Evolutionary conservation across 2,113 vertebrate genomes (phyloP).

Genomic region (Piliocolobus tephrosceles): DNA sequence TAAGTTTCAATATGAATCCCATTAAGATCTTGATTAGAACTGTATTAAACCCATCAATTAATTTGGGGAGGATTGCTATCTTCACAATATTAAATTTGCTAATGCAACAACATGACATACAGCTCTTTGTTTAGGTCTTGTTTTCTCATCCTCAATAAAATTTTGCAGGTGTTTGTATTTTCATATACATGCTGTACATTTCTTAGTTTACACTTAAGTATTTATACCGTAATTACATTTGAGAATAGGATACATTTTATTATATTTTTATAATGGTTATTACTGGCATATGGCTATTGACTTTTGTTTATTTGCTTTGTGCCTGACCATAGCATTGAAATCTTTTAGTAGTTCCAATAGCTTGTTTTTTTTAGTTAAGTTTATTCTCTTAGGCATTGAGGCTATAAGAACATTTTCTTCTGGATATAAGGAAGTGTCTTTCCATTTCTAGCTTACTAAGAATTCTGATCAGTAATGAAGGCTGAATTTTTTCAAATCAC

Average conservation of each 20-base stretch:
- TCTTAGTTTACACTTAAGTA: constrained; percentile 19
- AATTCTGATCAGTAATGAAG: constrained; percentile 68
- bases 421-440: constrained; percentile 61
- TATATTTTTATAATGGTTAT: constrained; percentile 49
- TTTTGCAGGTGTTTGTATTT: not conserved
- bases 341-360: constrained; percentile 49
- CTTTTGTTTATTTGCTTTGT: constrained; percentile 61
- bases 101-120: constrained; percentile 37
- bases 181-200: not conserved
- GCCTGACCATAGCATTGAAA: constrained; percentile 42
- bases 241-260: constrained; percentile 39
- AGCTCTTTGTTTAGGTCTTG: constrained; percentile 33
- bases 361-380: constrained; percentile 16
- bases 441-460: constrained; percentile 46
- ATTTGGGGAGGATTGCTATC: constrained; percentile 50
- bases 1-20: constrained; percentile 55
- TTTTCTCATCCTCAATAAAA: constrained; percentile 43
- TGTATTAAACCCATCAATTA: constrained; percentile 67
- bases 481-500: constrained; percentile 61
- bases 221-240: constrained; percentile 60
- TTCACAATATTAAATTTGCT: constrained; percentile 61
- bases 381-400: constrained; percentile 67
- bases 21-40: constrained; percentile 57
- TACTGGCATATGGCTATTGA: constrained; percentile 47
- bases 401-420: constrained; percentile 63